These are phyloP conservation scores for Achroia grisella DNA, from an alignment of 1,140 invertebrate genomes.

Conservation along the genomic window DNA sequence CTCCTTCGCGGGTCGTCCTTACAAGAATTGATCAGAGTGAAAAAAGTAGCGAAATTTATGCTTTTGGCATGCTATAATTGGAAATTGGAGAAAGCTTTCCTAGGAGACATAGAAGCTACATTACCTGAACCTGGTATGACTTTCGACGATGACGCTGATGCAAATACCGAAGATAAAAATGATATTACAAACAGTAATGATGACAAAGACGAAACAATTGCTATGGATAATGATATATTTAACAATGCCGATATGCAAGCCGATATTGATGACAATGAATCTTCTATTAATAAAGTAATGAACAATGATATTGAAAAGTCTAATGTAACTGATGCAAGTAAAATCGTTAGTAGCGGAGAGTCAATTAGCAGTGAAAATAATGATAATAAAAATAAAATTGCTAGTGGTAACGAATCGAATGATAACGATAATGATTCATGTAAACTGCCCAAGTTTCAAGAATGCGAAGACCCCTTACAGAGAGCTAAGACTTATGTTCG, in stretches of 20 bases:
- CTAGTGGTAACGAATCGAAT: background rate
- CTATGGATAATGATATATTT: background rate
- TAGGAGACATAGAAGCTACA: conserved; percentile 87
- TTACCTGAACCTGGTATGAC: conserved; percentile 72
- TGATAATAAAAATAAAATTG: conserved; percentile 4
- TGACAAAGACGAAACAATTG: conserved; percentile 1
- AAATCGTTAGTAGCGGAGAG: conserved; percentile 1
- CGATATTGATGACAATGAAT: background rate
- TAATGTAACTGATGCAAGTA: conserved; percentile 5
- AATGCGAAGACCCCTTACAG: conserved; percentile 26
- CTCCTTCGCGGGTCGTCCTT: conserved; percentile 86
- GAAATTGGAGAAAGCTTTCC: conserved; percentile 91
- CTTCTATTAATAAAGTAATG: background rate
- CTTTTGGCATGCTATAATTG: conserved; percentile 93
- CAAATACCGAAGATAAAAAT: conserved; percentile 16
- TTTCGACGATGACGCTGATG: conserved; percentile 29
- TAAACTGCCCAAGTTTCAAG: conserved; percentile 2
- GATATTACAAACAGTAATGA: conserved; percentile 7
- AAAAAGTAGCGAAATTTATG: conserved; percentile 86
- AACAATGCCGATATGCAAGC: background rate
- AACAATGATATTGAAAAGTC: conserved; percentile 2
- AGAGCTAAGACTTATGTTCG: conserved; percentile 28
- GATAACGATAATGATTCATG: conserved; percentile 12
- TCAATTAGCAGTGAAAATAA: conserved; percentile 6
- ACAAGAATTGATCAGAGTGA: conserved; percentile 86